Percentiles rank a stretch among this genome's conserved stretches.
These are phyloP conservation scores for Arrhamphus sclerolepis DNA, from an alignment of 2,797 vertebrate genomes.

Conservation along the genomic window DNA sequence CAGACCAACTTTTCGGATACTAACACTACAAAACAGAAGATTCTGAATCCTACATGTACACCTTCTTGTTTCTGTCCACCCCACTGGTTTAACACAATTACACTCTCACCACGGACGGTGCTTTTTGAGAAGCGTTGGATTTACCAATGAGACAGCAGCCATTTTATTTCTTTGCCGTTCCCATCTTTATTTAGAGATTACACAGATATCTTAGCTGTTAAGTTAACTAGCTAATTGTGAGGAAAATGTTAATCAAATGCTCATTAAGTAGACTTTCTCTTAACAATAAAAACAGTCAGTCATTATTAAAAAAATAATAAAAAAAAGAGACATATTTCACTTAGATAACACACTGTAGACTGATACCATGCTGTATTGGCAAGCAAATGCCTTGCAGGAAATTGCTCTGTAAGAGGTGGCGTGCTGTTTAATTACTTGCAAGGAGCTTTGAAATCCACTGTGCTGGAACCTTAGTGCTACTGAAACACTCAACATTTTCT, in stretches of 20 bases:
- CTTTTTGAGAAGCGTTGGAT: slow-evolving; percentile 41
- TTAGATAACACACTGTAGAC: slow-evolving; percentile 70
- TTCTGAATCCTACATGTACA: slow-evolving; percentile 39
- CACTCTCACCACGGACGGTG: slow-evolving; percentile 37
- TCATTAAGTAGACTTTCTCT: slow-evolving; percentile 66
- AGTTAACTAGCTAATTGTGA: slow-evolving; percentile 64
- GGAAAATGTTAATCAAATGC: slow-evolving; percentile 67
- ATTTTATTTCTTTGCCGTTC: slow-evolving; percentile 45
- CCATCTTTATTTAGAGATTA: slow-evolving; percentile 61
- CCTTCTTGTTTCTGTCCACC: slow-evolving; percentile 54
- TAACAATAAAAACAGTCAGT: slow-evolving; percentile 71
- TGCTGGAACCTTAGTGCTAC: slow-evolving; percentile 57
- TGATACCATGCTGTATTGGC: slow-evolving; percentile 57
- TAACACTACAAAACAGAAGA: slow-evolving; percentile 30
- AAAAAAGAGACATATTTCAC: slow-evolving; percentile 76
- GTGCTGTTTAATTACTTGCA: slow-evolving; percentile 79
- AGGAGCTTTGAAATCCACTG: slow-evolving; percentile 73
- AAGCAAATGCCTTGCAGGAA: slow-evolving; percentile 73
- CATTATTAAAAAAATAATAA: slow-evolving; percentile 79
- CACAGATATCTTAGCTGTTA: slow-evolving; percentile 57
- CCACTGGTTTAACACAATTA: slow-evolving; percentile 65
- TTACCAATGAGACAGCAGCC: slow-evolving; percentile 49
- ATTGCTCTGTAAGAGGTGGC: slow-evolving; percentile 76
- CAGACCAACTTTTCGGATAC: slow-evolving; percentile 55
- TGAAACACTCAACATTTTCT: slow-evolving; percentile 61